phyloP scores from a whole-genome alignment of 2,888 invertebrate genomes.

The Crematogaster levior region DNA sequence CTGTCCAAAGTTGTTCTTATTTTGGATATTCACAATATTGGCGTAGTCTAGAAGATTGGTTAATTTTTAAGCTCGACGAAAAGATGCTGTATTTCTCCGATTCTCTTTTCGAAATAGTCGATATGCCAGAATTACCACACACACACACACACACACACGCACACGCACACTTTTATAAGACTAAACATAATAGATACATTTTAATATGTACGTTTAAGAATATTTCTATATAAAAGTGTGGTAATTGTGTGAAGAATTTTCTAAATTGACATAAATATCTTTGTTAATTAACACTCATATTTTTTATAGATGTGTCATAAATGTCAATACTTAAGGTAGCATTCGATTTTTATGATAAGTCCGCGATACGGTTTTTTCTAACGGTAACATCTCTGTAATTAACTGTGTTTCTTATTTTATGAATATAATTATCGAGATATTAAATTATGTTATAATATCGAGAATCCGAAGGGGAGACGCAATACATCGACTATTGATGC shows the following conservation, averaged over 20 bases:
- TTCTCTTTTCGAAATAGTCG: not conserved
- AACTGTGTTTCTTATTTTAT: not conserved
- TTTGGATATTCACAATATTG: not conserved
- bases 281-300: no score
- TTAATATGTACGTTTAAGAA: no score
- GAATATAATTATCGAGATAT: constrained; percentile 6
- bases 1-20: not conserved
- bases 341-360: not conserved
- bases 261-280: not conserved
- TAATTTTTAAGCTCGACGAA: not conserved
- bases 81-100: not conserved
- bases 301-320: not conserved
- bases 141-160: no score
- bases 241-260: no score
- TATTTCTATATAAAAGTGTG: no score
- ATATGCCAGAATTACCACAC: not conserved
- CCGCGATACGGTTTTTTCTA: not conserved
- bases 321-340: not conserved
- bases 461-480: not conserved
- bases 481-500: not conserved
- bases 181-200: no score
- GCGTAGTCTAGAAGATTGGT: no score
- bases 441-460: not conserved
- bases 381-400: constrained; percentile 1
- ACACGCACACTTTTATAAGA: no score